Evolutionary conservation across 2,888 invertebrate species (phyloP), one percentile per base, ranked within the genome.

Genomic region (Ferdinandea cuprea): DNA sequence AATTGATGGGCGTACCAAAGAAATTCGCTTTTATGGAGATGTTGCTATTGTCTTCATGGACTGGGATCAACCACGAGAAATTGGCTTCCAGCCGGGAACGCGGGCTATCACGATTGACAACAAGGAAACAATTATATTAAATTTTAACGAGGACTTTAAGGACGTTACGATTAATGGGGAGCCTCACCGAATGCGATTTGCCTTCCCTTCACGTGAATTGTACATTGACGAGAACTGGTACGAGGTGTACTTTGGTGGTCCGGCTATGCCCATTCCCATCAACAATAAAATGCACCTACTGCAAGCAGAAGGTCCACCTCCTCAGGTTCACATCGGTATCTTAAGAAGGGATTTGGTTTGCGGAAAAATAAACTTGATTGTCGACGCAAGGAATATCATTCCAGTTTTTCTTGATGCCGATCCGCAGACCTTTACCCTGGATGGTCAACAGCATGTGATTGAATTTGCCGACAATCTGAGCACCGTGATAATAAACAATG

Each of bases 161-260:
- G 94, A 95, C 85, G 93, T 96, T 8, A 93, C 93, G 63, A 93
- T 96, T 25, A 95, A 95, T 86, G 95, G 95, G 3, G 93, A 93
- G 88, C 91, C 93, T 3, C 95, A 96, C 89, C 94, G 95, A 80
- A 95, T 99, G 37, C 94, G 95, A 86, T 95, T 98, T 86, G 99
- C 99, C 13, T 96, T 96, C 9, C 98, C 98, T 0, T 97, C 98
- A 0, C 93, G 98, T 65, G 98, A 99, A 88, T 91, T 99, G 35
- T 96, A 95, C 87, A 94, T 99, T 54, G 97, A 99, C 89, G 95
- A 95, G 7, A 93, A 94, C 79, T 96, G 96, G 92, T 98, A 95
- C 89, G 98, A 98, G 89, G 96, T 97, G 87, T 96, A 95, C 90
- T 99, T 99, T 89, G 97, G 96, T 32, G 98, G 97, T 0, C 95